Evolutionary conservation across 2,888 invertebrate genomes (phyloP), one percentile per base, ranked within the genome.

Genomic region (Xestia rhomboidea): DNA sequence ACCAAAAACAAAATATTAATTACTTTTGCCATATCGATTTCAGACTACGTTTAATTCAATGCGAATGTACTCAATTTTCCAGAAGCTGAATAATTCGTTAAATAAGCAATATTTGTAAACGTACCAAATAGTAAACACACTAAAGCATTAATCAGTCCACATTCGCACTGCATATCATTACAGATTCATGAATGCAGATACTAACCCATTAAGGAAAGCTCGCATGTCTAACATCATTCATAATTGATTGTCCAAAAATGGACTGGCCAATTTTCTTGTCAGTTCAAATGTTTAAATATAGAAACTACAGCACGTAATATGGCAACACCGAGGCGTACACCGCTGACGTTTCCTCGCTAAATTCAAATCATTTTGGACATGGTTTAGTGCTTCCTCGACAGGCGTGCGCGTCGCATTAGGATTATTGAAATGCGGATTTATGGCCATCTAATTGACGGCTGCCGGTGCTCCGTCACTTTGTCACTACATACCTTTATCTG

Each of bases 331-430:
- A 7, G 63, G 76, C 78, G 73, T 82, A 79, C 71, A 77, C 76
- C 87, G 87, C 84, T 92, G 92, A 92, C 93, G 89, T 91, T 92
- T 93, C 92, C 92, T 92, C 83, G 91, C 91, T 91, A 90, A 93
- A 92, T 91, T 90, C 88, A 89, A 83, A 85, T 88, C 62, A 85
- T 88, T 89, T 85, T 84, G 86, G 84, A 87, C 88, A 89, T 87
- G 87, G 84, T 88, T 88, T 91, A 92, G 87, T 90, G 88, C 91
- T 92, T 93, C 93, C 93, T 92, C 87, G 85, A 87, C 86, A 87
- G 79, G 67, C 85, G 73, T 75, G 78, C 81, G 81, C 71, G 73
- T 81, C 84, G 88, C 86, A 85, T 88, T 87, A 76, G 84, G 82
- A 88, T 88, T 88, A 89, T 86, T 81, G 76, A 85, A 86, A 86